A percentile compares a stretch with the other conserved stretches of the same genome.
Conservation (phyloP, 2,888 invertebrate genomes). For the Tetragonula carbonaria region DNA sequence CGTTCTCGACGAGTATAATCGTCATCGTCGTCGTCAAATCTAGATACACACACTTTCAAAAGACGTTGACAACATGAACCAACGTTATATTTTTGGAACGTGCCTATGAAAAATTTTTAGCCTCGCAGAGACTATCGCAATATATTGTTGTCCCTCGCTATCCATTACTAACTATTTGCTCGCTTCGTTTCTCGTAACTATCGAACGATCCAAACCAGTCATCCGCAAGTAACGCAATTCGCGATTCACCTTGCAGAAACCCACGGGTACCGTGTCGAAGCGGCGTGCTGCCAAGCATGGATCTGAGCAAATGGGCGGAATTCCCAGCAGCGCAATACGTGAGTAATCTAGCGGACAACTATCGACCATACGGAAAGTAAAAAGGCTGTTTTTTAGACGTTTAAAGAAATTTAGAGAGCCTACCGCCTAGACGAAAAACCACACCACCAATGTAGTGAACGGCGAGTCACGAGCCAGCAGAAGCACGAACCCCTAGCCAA, state of each 20-base stretch:
- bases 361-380: slow-evolving; percentile 81
- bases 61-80: neutral
- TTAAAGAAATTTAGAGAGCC: slow-evolving; percentile 55
- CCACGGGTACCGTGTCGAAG: slow-evolving; percentile 97
- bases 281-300: slow-evolving; percentile 93
- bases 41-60: no score
- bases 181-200: neutral
- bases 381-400: slow-evolving; percentile 63
- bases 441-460: slow-evolving; percentile 65
- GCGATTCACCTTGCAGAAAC: slow-evolving; percentile 86
- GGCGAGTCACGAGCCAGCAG: slow-evolving; percentile 62
- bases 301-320: slow-evolving; percentile 96
- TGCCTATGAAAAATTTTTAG: neutral
- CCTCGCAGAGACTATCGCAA: neutral
- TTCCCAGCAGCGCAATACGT: slow-evolving; percentile 86
- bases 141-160: neutral
- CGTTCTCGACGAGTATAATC: no score
- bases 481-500: slow-evolving; percentile 62
- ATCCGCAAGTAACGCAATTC: neutral
- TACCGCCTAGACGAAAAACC: slow-evolving; percentile 54
- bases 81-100: neutral
- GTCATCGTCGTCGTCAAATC: no score
- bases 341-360: slow-evolving; percentile 87
- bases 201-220: neutral
- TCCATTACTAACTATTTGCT: neutral